Percentiles rank a stretch among this genome's conserved stretches.
Evolutionary conservation across 2,888 invertebrate species (phyloP).

Genomic region (Hyles lineata): DNA sequence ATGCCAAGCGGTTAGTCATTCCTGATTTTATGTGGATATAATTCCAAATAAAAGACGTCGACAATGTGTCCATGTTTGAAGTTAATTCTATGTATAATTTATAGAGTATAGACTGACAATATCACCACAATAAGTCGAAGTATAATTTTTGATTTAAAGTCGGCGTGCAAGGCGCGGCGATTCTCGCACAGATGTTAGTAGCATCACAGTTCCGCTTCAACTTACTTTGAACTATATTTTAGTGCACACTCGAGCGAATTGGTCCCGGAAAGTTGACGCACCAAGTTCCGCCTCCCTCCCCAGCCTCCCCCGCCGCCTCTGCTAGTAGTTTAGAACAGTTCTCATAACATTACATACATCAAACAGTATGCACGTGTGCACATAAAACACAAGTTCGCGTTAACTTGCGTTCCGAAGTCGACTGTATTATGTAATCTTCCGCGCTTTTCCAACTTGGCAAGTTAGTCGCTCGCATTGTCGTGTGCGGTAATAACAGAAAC

Average conservation of each 20-base stretch:
- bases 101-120: too few relatives aligned
- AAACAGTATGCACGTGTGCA: slow-evolving; percentile 53
- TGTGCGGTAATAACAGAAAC: slow-evolving; percentile 63
- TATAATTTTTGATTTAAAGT: background rate
- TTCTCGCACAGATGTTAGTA: slow-evolving; percentile 46
- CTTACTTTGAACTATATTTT: slow-evolving; percentile 75
- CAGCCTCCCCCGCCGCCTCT: slow-evolving; percentile 36
- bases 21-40: too few relatives aligned
- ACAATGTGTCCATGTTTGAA: too few relatives aligned
- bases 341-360: slow-evolving; percentile 57
- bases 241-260: slow-evolving; percentile 62
- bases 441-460: slow-evolving; percentile 50
- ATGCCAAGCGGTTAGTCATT: too few relatives aligned
- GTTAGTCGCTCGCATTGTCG: slow-evolving; percentile 54
- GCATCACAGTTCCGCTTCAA: slow-evolving; percentile 54
- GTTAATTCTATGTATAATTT: too few relatives aligned
- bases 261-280: slow-evolving; percentile 62
- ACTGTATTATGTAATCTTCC: slow-evolving; percentile 62
- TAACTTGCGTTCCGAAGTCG: slow-evolving; percentile 56
- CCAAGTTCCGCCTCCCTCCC: slow-evolving; percentile 44
- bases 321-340: slow-evolving; percentile 53
- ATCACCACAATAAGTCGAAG: too few relatives aligned
- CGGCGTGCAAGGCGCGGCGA: background rate
- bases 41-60: too few relatives aligned
- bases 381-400: slow-evolving; percentile 62